phyloP scores from a whole-genome alignment of 2,797 vertebrate species.

The Sebastes matsubarae region DNA sequence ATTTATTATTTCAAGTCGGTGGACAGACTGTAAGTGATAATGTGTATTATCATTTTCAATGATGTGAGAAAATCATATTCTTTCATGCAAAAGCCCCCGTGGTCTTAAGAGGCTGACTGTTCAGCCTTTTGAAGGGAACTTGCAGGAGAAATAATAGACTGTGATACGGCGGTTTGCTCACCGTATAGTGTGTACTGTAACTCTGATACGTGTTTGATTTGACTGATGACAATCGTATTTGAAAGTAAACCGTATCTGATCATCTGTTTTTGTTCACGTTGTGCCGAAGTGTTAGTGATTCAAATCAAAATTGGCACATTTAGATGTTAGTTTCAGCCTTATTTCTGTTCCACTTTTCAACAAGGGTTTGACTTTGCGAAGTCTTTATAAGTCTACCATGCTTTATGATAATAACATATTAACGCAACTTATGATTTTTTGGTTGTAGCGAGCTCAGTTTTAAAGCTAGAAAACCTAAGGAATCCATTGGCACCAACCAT shows the following conservation, averaged over 20 bases:
- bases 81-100: constrained; percentile 51
- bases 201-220: not conserved
- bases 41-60: constrained; percentile 56
- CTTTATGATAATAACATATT: accelerated
- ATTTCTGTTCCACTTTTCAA: no score
- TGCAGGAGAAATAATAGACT: not conserved
- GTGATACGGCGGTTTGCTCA: not conserved
- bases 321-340: not conserved
- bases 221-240: not conserved
- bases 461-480: no score
- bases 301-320: no score
- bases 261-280: not conserved
- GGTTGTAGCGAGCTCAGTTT: no score
- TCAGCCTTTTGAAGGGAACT: constrained; percentile 42
- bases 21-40: constrained; percentile 55
- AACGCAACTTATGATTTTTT: no score
- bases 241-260: not conserved
- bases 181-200: not conserved
- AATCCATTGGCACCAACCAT: no score
- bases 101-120: constrained; percentile 19
- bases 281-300: accelerated
- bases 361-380: not conserved
- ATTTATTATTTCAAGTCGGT: constrained; percentile 54
- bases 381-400: no score
- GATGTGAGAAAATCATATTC: constrained; percentile 61